phyloP scores from a whole-genome alignment of 2,888 invertebrate genomes.

The Sycophila texana region DNA sequence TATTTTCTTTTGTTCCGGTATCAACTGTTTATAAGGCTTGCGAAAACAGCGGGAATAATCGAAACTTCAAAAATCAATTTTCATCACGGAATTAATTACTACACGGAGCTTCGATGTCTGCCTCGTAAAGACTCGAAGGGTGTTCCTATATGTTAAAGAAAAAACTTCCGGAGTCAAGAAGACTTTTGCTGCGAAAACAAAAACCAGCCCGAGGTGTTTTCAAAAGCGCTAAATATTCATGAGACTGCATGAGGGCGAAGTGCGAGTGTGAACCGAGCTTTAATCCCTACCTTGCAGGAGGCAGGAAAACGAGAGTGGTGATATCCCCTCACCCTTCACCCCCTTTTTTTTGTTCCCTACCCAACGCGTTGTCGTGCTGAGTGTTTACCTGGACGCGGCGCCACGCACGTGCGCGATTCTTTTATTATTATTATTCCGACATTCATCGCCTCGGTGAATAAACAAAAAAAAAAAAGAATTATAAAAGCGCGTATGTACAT shows the following conservation, averaged over 20 bases:
- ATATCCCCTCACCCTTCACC: background rate
- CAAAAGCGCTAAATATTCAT: slow-evolving; percentile 15
- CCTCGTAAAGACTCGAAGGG: no score
- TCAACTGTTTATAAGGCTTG: no score
- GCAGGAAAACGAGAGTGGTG: background rate
- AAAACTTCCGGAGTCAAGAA: no score
- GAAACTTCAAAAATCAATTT: no score
- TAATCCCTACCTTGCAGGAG: background rate
- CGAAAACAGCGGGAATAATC: no score
- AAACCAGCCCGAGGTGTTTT: slow-evolving; percentile 1
- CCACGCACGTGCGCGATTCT: background rate
- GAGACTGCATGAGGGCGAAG: background rate
- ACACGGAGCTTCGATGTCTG: no score
- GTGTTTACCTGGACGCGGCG: slow-evolving; percentile 3
- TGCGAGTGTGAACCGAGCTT: slow-evolving; percentile 2
- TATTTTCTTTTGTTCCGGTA: no score
- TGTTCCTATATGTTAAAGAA: no score
- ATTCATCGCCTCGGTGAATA: background rate
- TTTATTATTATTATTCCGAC: background rate
- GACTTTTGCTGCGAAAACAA: no score
- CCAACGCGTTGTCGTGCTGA: background rate
- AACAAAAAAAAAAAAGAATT: background rate
- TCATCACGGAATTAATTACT: no score
- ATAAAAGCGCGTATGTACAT: background rate
- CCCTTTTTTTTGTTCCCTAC: background rate